Evolutionary conservation across 2,888 invertebrate species (phyloP).

Genomic region (Paralinhomoeus sp.): DNA sequence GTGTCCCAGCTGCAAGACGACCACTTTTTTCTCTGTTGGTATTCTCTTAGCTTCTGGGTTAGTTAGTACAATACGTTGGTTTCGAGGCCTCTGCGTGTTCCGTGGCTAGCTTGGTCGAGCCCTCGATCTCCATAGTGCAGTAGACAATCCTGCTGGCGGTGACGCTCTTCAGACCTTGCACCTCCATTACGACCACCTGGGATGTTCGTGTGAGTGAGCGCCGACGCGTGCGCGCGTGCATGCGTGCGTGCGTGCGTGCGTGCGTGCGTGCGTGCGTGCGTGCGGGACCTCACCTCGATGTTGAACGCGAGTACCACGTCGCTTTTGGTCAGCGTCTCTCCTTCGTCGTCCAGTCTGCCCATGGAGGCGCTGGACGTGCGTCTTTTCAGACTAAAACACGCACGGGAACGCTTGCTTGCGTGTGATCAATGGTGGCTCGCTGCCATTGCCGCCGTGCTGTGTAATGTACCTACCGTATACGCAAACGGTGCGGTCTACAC

Average conservation of each 20-base stretch:
- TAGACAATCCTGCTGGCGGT: conserved; percentile 93
- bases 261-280: too few species aligned
- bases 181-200: conserved; percentile 94
- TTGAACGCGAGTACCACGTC: conserved; percentile 92
- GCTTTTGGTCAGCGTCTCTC: conserved; percentile 80
- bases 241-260: too few species aligned
- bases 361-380: conserved; percentile 35
- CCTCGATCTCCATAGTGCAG: conserved; percentile 99
- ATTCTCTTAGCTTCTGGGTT: neutral
- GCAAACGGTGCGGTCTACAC: too few species aligned
- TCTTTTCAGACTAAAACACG: conserved; percentile 23
- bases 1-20: conserved; percentile 68
- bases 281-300: conserved; percentile 73
- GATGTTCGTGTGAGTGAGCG: too few species aligned
- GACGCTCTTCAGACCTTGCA: conserved; percentile 83
- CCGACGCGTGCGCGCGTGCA: too few species aligned
- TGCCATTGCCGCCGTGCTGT: neutral
- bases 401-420: neutral
- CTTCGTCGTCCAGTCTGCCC: conserved; percentile 53
- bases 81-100: conserved; percentile 98
- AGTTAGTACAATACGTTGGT: conserved; percentile 37
- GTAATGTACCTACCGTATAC: neutral
- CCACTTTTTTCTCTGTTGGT: neutral
- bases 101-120: conserved; percentile 91
- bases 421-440: neutral